A percentile compares a stretch with the other conserved stretches of the same genome.
These are phyloP conservation scores for Mesorhabditis belari DNA, from an alignment of 2,888 invertebrate genomes.

Conservation along the genomic window DNA sequence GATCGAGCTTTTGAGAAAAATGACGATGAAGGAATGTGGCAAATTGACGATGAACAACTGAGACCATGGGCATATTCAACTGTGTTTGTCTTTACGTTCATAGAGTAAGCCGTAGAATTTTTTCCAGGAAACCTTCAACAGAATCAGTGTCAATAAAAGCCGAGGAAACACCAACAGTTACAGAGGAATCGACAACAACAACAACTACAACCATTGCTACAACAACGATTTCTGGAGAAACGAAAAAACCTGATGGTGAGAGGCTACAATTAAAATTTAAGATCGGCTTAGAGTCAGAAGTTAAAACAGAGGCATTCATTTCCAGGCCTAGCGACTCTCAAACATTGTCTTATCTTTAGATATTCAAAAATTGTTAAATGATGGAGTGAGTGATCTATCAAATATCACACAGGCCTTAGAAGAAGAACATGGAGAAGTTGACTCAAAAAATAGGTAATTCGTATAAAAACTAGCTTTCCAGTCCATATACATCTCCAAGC, in stretches of 20 bases:
- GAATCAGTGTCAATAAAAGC: no score
- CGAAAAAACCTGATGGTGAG: slow-evolving; percentile 1
- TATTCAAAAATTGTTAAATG: slow-evolving; percentile 18
- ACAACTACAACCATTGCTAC: slow-evolving; percentile 4
- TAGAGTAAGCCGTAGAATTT: no score
- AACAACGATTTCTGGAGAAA: background rate
- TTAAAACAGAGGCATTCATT: background rate
- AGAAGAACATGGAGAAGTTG: slow-evolving; percentile 24
- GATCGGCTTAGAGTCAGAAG: slow-evolving; percentile 1
- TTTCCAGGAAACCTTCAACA: no score
- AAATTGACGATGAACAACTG: background rate
- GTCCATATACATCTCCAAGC: background rate
- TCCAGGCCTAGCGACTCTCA: background rate
- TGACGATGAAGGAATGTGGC: background rate
- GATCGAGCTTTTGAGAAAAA: background rate
- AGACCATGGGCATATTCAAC: background rate
- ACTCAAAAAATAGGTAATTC: slow-evolving; percentile 17
- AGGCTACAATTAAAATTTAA: background rate
- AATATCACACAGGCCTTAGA: slow-evolving; percentile 24
- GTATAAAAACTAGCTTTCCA: background rate
- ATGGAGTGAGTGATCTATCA: slow-evolving; percentile 10
- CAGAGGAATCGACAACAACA: background rate
- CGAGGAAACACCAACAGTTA: no score
- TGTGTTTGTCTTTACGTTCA: no score
- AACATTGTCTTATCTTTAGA: slow-evolving; percentile 10